These are phyloP conservation scores for Diarsia brunnea DNA, from an alignment of 2,888 invertebrate species.

Conservation along the genomic window DNA sequence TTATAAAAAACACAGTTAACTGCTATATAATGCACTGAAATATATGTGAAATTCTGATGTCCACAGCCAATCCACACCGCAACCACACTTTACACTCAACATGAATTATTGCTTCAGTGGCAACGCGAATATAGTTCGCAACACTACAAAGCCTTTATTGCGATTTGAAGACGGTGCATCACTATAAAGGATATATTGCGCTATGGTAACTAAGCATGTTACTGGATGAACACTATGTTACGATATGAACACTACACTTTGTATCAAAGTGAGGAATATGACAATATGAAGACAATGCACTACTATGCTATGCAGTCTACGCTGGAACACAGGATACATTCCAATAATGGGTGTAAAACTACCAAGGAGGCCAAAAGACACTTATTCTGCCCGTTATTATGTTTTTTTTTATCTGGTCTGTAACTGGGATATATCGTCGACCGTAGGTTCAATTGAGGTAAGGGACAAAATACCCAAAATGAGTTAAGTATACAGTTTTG, in stretches of 20 bases:
- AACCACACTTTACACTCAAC: neutral
- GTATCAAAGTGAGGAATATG: neutral
- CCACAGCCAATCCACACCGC: neutral
- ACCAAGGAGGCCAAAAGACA: no score
- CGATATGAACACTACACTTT: slow-evolving; percentile 11
- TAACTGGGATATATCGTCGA: no score
- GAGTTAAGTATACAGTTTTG: no score
- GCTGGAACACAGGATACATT: neutral
- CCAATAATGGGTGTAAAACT: neutral
- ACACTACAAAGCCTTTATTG: slow-evolving; percentile 13
- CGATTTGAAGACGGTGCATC: slow-evolving; percentile 4
- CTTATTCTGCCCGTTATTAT: no score
- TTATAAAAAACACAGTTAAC: no score
- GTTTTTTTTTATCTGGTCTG: no score
- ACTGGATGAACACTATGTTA: slow-evolving; percentile 4
- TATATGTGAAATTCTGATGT: neutral
- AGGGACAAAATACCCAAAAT: no score
- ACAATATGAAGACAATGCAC: neutral
- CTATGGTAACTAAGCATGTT: neutral
- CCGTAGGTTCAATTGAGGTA: no score
- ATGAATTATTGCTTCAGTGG: neutral
- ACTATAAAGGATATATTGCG: neutral
- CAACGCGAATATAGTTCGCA: neutral
- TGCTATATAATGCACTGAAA: neutral
- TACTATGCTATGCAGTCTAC: neutral